These are phyloP conservation scores for Chlamydotis undulata DNA, from an alignment of 2,113 vertebrate species.

Conservation along the genomic window DNA sequence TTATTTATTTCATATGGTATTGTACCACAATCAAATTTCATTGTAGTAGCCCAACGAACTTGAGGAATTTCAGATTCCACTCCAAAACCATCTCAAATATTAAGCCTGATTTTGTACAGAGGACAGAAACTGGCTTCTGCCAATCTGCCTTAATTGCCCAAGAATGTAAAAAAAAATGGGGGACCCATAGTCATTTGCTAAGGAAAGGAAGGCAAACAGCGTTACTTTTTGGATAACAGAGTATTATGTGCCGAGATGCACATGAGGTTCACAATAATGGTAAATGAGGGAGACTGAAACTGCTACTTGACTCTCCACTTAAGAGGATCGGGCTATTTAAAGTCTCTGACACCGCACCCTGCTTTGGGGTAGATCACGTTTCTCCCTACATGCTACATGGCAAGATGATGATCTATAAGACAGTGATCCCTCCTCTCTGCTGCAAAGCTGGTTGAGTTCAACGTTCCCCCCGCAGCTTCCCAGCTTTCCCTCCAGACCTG, in stretches of 20 bases:
- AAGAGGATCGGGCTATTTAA: conserved; percentile 19
- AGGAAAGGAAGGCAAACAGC: neutral
- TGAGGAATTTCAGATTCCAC: neutral
- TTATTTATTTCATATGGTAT: neutral
- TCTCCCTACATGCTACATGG: neutral
- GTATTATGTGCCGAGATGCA: neutral
- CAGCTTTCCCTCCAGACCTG: neutral
- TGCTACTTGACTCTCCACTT: neutral
- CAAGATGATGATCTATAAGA: neutral
- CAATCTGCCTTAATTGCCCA: neutral
- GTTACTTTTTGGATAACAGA: neutral
- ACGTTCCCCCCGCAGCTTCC: neutral
- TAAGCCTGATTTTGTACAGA: neutral
- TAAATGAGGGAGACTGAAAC: neutral
- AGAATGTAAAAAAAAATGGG: neutral
- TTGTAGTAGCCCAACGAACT: neutral
- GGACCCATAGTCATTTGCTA: neutral
- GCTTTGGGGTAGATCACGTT: neutral
- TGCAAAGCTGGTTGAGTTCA: neutral
- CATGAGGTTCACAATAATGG: neutral
- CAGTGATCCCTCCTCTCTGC: neutral
- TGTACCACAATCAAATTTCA: neutral
- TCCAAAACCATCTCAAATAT: neutral
- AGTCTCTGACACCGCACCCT: neutral
- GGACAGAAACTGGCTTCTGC: neutral